Conservation (phyloP, 1,140 invertebrate genomes). For the Platorchestia sp. region DNA sequence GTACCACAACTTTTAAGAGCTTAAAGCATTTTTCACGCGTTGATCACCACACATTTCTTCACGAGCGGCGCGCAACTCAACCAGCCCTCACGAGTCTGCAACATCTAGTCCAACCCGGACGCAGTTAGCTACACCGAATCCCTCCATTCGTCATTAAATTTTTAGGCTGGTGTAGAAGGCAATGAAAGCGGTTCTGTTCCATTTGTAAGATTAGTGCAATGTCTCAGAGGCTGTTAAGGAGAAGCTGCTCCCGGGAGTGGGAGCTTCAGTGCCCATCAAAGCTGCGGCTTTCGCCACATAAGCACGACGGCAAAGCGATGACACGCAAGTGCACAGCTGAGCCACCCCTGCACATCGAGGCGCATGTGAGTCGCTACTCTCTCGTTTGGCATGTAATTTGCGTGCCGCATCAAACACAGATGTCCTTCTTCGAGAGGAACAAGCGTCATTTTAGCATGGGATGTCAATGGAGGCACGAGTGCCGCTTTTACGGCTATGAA, state of each 20-base stretch:
- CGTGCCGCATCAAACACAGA: not conserved
- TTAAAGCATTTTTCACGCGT: not conserved
- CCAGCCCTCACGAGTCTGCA: not conserved
- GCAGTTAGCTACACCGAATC: not conserved
- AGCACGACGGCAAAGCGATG: not conserved
- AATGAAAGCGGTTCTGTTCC: conserved; percentile 46
- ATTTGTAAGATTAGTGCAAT: conserved; percentile 49
- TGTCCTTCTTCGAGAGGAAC: conserved; percentile 1
- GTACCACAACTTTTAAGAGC: too few relatives aligned
- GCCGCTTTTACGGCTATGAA: conserved; percentile 53
- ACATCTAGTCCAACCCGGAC: not conserved
- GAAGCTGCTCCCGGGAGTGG: not conserved
- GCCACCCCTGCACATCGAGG: not conserved
- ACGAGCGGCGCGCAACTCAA: not conserved
- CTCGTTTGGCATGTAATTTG: conserved; percentile 26
- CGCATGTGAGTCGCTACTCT: not conserved
- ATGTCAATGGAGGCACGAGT: conserved; percentile 49
- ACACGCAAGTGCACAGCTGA: not conserved
- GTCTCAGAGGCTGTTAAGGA: conserved; percentile 15
- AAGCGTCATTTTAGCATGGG: conserved; percentile 40
- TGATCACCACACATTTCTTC: not conserved
- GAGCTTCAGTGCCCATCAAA: conserved; percentile 23
- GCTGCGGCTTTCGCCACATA: not conserved
- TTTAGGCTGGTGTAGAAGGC: conserved; percentile 18
- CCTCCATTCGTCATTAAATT: conserved; percentile 14